A percentile compares a stretch with the other conserved stretches of the same genome.
Evolutionary conservation across 2,113 vertebrate genomes (phyloP).

Genomic region (Dasyprocta punctata): DNA sequence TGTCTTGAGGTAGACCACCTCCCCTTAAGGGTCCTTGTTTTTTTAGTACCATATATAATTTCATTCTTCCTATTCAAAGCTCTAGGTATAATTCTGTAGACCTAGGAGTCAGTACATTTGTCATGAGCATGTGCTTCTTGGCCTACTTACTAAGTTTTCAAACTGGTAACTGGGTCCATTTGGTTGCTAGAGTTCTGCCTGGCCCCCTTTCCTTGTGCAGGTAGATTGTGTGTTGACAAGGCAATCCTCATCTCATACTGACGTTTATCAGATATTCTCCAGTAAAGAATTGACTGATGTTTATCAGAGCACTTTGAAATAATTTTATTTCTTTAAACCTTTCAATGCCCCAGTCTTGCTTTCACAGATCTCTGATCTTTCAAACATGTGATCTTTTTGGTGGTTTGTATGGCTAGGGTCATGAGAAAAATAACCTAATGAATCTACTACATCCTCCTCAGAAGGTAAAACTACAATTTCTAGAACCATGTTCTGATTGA

Average conservation of each 20-base stretch:
- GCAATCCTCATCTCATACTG: background rate
- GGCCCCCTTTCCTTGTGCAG: background rate
- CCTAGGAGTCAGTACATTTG: background rate
- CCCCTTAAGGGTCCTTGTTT: background rate
- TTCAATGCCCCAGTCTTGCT: background rate
- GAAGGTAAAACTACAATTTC: background rate
- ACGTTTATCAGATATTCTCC: background rate
- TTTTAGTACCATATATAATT: background rate
- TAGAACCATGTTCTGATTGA: background rate
- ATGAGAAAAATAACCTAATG: background rate
- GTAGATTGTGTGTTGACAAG: background rate
- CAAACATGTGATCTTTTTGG: background rate
- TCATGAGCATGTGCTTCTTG: background rate
- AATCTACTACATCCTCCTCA: background rate
- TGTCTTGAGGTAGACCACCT: background rate
- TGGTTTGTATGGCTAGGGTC: background rate
- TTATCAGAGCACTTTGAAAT: background rate
- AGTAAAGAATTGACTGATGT: background rate
- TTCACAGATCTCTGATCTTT: background rate
- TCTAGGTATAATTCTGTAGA: background rate
- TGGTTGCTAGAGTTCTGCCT: background rate
- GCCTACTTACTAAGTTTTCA: background rate
- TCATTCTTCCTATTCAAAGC: background rate
- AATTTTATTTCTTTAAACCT: background rate
- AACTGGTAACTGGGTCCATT: background rate